phyloP scores from a whole-genome alignment of 1,140 invertebrate genomes.

The Paraescarpia echinospica region DNA sequence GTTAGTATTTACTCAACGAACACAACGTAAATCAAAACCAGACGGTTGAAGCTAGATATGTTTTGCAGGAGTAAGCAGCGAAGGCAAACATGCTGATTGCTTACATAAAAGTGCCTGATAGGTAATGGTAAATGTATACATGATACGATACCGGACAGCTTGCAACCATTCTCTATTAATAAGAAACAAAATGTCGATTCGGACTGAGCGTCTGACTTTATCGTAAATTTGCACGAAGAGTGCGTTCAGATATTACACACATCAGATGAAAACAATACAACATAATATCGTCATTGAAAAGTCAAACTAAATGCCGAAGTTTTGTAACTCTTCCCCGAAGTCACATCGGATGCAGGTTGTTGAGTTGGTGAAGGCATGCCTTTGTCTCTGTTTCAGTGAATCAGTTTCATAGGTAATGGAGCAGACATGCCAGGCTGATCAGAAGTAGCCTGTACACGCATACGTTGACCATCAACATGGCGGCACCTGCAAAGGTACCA shows the following conservation, averaged over 20 bases:
- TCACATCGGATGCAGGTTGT: neutral
- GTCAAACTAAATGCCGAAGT: neutral
- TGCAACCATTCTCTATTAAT: too few species aligned
- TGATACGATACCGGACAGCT: too few species aligned
- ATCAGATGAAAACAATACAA: too few species aligned
- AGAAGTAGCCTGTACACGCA: neutral
- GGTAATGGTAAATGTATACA: too few species aligned
- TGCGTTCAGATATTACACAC: neutral
- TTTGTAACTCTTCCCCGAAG: neutral
- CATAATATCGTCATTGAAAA: neutral
- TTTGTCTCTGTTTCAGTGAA: neutral
- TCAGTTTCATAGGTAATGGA: neutral
- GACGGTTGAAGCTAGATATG: too few species aligned
- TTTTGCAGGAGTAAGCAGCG: too few species aligned
- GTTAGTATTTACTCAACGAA: too few species aligned
- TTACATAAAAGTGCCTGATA: too few species aligned
- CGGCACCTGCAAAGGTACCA: neutral
- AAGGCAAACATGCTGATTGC: too few species aligned
- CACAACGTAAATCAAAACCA: too few species aligned
- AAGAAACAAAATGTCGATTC: neutral
- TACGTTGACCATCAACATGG: neutral
- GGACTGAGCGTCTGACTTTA: neutral
- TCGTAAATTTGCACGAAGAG: neutral
- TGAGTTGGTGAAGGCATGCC: neutral
- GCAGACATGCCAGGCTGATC: neutral